A percentile compares a stretch with the other conserved stretches of the same genome.
Evolutionary conservation across 2,888 invertebrate species (phyloP).

Genomic region (Agrotis clavis): DNA sequence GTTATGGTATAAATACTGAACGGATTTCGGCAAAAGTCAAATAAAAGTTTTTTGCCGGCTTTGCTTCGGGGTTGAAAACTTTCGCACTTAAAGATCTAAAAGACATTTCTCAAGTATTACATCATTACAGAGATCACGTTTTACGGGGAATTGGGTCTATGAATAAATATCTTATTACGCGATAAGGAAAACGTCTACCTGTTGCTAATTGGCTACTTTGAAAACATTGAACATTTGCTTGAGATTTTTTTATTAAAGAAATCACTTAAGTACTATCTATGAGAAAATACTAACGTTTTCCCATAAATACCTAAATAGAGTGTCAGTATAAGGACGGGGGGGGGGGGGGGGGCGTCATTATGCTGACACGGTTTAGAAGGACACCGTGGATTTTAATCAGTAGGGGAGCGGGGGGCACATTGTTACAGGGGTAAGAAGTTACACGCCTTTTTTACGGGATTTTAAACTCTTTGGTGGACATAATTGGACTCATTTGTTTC

Average conservation of each 20-base stretch:
- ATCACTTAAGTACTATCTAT: background rate
- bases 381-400: no score
- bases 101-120: slow-evolving; percentile 48
- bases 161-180: slow-evolving; percentile 28
- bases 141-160: slow-evolving; percentile 12
- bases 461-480: no score
- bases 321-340: no score
- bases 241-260: background rate
- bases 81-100: slow-evolving; percentile 27
- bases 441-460: no score
- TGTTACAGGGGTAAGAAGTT: no score
- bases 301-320: background rate
- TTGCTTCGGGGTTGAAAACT: slow-evolving; percentile 42
- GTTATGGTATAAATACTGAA: slow-evolving; percentile 38
- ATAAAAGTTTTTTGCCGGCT: slow-evolving; percentile 44
- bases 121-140: slow-evolving; percentile 46
- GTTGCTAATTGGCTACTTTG: slow-evolving; percentile 27
- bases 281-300: background rate
- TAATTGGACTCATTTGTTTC: no score
- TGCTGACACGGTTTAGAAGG: no score
- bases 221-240: slow-evolving; percentile 11
- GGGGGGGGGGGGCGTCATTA: no score
- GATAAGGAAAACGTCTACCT: slow-evolving; percentile 25
- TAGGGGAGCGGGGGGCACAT: no score
- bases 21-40: slow-evolving; percentile 46